A percentile compares a stretch with the other conserved stretches of the same genome.
Conservation (phyloP, 2,888 invertebrate genomes). For the Dimorphilus gyrociliatus region DNA sequence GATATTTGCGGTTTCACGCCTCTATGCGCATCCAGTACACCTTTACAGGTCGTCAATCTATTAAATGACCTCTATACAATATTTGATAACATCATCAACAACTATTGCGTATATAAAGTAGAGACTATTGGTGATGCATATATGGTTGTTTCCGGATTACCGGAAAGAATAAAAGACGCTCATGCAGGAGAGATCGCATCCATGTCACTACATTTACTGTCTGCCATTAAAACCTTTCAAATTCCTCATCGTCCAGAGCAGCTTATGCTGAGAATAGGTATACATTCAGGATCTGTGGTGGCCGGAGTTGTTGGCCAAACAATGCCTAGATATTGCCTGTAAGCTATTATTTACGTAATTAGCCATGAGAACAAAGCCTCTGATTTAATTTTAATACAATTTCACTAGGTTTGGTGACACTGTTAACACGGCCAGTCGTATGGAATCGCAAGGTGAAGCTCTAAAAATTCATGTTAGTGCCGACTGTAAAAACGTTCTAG, state of each 20-base stretch:
- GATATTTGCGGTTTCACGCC: slow-evolving; percentile 44
- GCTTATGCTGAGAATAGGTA: slow-evolving; percentile 30
- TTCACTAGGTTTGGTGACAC: slow-evolving; percentile 34
- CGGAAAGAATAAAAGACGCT: slow-evolving; percentile 22
- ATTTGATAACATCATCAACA: slow-evolving; percentile 69
- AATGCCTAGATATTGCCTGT: slow-evolving; percentile 68
- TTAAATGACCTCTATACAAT: slow-evolving; percentile 72
- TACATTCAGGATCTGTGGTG: slow-evolving; percentile 28
- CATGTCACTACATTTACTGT: slow-evolving; percentile 28
- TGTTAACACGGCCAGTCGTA: slow-evolving; percentile 27
- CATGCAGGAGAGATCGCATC: slow-evolving; percentile 36
- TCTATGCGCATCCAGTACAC: slow-evolving; percentile 4
- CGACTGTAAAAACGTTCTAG: slow-evolving; percentile 26
- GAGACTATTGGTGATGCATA: slow-evolving; percentile 31
- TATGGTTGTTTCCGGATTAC: slow-evolving; percentile 30
- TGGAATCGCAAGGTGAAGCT: slow-evolving; percentile 29
- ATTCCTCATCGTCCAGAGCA: slow-evolving; percentile 24
- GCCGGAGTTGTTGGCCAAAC: slow-evolving; percentile 76
- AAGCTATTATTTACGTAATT: no score
- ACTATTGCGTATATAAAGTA: slow-evolving; percentile 81
- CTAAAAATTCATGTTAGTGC: slow-evolving; percentile 34
- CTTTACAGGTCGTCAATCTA: slow-evolving; percentile 61
- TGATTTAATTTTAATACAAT: no score
- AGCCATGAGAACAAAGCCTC: no score
- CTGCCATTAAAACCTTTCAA: slow-evolving; percentile 24